Evolutionary conservation across 2,888 invertebrate species (phyloP).

Genomic region (Sepioteuthis lessoniana): DNA sequence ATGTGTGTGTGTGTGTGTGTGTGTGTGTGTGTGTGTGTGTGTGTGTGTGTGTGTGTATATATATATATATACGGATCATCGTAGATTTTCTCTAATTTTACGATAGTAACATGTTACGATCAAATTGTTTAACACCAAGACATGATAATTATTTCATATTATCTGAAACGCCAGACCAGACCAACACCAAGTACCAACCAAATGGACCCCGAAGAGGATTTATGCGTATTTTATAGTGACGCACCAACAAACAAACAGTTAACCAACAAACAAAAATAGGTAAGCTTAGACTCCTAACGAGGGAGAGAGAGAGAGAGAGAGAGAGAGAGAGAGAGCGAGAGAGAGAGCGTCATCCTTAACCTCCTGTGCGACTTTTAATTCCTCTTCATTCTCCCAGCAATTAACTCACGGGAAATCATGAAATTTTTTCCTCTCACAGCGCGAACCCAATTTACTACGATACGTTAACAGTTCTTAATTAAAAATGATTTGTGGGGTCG

Average conservation of each 20-base stretch:
- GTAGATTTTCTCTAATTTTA: neutral
- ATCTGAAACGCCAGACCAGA: neutral
- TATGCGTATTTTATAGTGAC: neutral
- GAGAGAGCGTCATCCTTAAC: no score
- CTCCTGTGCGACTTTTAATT: neutral
- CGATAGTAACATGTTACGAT: neutral
- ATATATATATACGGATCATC: neutral
- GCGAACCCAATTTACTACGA: neutral
- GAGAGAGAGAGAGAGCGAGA: no score
- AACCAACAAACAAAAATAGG: neutral
- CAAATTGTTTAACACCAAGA: neutral
- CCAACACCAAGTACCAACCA: neutral
- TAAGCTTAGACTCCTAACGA: neutral
- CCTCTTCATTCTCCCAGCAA: neutral
- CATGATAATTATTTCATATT: neutral
- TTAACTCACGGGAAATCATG: neutral
- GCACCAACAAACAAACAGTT: neutral
- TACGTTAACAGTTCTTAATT: constrained; percentile 45
- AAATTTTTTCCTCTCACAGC: neutral
- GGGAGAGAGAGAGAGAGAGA: no score
- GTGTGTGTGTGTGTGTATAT: neutral
- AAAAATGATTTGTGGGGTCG: constrained; percentile 46
- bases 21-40: no score
- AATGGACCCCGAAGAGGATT: neutral
- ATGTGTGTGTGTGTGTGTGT: no score